Base-by-base conservation (phyloP, 2,113 vertebrate genomes). In the Microcebus ravelobensis region DNA sequence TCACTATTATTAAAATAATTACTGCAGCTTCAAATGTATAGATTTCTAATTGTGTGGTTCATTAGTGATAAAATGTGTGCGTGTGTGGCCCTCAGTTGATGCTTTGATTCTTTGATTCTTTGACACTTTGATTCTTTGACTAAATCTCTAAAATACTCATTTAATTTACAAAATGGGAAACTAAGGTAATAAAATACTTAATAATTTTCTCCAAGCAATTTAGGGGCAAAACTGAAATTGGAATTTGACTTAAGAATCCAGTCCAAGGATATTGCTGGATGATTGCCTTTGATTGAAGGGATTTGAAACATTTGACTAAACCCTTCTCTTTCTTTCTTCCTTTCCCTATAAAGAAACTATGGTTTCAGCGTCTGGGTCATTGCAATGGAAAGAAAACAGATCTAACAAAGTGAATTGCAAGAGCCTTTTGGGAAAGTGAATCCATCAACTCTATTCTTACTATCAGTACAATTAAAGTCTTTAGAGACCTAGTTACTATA, bases 131-230 rank as follows among this genome's bases (percentile, higher is more conserved):
- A 95, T 95, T 90, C 39, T 96, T 96, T 76, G 25, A 87, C 39
- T 85, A 86, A 90, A 93, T 93, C n/a, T 95, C 50, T 68, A 92
- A 86, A 93, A 91, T 91, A 34, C 45, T 73, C 68, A 81, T 86
- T 63, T 6, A 36, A 61, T 96, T 97, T 96, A 45, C 39, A 85
- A 84, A 93, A 88, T 48, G 31, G 73, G 48, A 98, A 96, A 96
- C 63, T 95, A 88, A 96, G 59, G 82, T 29, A 73, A 6, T 67
- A 42, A 87, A 81, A 94, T 57, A 48, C 42, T 91, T 96, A 96
- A 77, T 59, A 83, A 96, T 94, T 96, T 87, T 89, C 70, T 91
- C 27, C 36, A 92, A 90, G 67, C 8, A 96, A 96, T 90, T 76
- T 92, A 89, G 36, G n/a, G 57, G 81, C 23, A 87, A 73, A 91